Base-by-base conservation (phyloP, 2,113 vertebrate species). In the Talpa occidentalis region DNA sequence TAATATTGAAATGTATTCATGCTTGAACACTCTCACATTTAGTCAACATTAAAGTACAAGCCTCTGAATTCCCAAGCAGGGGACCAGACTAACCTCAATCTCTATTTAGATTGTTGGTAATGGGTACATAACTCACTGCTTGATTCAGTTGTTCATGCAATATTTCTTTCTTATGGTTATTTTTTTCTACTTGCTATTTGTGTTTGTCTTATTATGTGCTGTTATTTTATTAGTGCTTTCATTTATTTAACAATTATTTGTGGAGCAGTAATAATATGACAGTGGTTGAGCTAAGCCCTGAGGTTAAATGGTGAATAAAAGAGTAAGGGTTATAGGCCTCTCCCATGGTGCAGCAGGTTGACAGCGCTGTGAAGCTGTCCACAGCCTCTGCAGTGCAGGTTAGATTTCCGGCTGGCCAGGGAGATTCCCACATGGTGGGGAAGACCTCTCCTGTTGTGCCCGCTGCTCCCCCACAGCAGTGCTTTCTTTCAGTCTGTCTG, bases 161-260 rank as follows among this genome's bases (percentile, higher is more conserved):
- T 52, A n/a, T n/a, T n/a, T n/a, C 76, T 83, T 83, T 80, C 67
- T 82, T 6, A 1, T 21, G 6, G 35, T 73, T 93, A 59, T 37
- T 82, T 70, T 88, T 90, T 32, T 72, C 84, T 52, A 72, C 42
- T 54, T 76, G 16, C 78, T 93, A 56, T 49, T 94, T 74, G n/a
- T 77, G 17, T 54, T 85, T 85, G 83, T 28, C 49, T 90, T 47
- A 54, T 60, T 56, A 49, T 64, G 42, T 73, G 24, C 22, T 85
- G 22, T 37, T 69, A 49, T 85, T 86, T 94, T 74, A 90, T 24
- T 35, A 28, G 15, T 26, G 1, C 89, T 88, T 93, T 83, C 24
- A 82, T 74, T 56, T 16, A 69, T 89, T 89, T 83, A 87, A 56
- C 14, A 42, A 77, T 85, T 66, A 94, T 80, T 74, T 96, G 80